phyloP scores from a whole-genome alignment of 2,113 vertebrate species.

The Aspiorhynchus laticeps region DNA sequence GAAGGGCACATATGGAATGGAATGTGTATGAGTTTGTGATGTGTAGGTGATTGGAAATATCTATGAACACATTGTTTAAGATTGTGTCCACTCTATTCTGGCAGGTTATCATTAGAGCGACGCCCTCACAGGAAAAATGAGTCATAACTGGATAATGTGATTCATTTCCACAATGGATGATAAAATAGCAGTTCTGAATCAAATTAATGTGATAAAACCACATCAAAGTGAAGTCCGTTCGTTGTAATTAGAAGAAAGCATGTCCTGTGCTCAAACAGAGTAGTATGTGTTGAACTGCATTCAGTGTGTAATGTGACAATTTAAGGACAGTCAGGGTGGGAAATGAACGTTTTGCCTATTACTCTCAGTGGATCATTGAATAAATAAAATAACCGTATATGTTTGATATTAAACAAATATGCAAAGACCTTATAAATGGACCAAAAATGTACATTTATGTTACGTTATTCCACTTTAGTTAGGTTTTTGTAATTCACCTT shows the following conservation, averaged over 20 bases:
- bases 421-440: neutral
- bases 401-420: neutral
- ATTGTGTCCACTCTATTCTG: conserved; percentile 43
- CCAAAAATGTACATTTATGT: neutral
- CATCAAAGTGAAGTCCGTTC: neutral
- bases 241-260: neutral
- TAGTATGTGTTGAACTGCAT: neutral
- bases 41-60: conserved; percentile 37
- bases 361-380: neutral
- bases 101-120: conserved; percentile 40
- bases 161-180: conserved; percentile 61
- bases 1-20: neutral
- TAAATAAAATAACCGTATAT: neutral
- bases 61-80: conserved; percentile 5
- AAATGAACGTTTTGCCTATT: neutral
- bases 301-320: conserved; percentile 22
- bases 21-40: neutral
- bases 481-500: neutral
- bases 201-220: conserved; percentile 6
- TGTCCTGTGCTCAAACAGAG: neutral
- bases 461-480: neutral
- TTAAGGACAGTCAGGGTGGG: neutral
- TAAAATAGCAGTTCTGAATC: conserved; percentile 47
- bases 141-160: conserved; percentile 63
- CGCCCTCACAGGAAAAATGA: conserved; percentile 62